Evolutionary conservation across 2,797 vertebrate species (phyloP).

Genomic region (Lindbergichthys nudifrons): DNA sequence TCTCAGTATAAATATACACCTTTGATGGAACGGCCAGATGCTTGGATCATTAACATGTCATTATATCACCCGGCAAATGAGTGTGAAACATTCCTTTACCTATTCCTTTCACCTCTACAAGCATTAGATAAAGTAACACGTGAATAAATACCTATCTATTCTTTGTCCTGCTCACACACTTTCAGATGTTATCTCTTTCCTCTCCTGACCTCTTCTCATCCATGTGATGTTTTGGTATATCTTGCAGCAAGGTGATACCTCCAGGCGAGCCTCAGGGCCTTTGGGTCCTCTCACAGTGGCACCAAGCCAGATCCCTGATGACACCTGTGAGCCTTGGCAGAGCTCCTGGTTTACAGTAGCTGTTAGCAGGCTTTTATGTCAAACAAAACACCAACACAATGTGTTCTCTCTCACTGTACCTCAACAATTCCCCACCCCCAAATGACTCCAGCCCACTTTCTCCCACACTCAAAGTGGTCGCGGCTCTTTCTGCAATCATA

Average conservation of each 20-base stretch:
- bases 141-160: background rate
- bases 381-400: constrained; percentile 77
- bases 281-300: constrained; percentile 63
- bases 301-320: constrained; percentile 68
- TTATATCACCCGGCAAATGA: constrained; percentile 56
- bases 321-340: constrained; percentile 79
- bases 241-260: constrained; percentile 56
- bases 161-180: background rate
- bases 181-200: constrained; percentile 17
- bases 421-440: constrained; percentile 44
- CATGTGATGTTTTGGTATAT: constrained; percentile 36
- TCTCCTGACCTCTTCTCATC: constrained; percentile 25
- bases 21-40: constrained; percentile 62
- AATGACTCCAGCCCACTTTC: constrained; percentile 71
- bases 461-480: constrained; percentile 50
- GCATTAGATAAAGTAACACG: constrained; percentile 19
- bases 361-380: constrained; percentile 75
- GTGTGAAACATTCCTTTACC: constrained; percentile 24
- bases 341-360: constrained; percentile 76
- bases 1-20: constrained; percentile 68
- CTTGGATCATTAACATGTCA: constrained; percentile 59
- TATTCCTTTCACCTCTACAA: constrained; percentile 27
- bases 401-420: constrained; percentile 57
- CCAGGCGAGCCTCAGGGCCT: constrained; percentile 59
- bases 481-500: constrained; percentile 56